Base-by-base conservation (phyloP, 2,888 invertebrate genomes). In the Tanytarsus gracilentus region DNA sequence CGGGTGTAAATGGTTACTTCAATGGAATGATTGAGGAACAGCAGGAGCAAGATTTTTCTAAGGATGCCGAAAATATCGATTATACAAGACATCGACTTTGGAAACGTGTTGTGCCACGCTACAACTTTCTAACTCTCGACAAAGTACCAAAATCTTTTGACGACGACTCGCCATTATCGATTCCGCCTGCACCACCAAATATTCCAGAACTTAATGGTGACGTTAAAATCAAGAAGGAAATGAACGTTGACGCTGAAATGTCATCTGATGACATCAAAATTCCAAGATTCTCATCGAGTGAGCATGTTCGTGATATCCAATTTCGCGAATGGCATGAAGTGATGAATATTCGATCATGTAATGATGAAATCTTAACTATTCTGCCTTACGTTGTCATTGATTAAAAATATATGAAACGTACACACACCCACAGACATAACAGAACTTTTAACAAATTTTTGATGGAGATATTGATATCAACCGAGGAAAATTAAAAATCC, bases 311-410 rank as follows among this genome's bases (percentile, higher is more conserved):
- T 49, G 33, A 59, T 2, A 62, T 64, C 14, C 78, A 78, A 69
- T 97, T 95, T 79, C 81, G 86, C 66, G 89, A 93, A 77, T 97
- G 95, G 93, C 88, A 93, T 74, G 86, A 94, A 77, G 85, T 89
- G 71, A 81, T 86, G 65, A 83, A 85, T 66, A 77, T 81, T 69
- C 78, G 80, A 69, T 84, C 88, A 63, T 82, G 81, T 68, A 82
- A 88, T 70, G 87, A 85, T 70, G 86, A 88, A 72, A 78, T 81
- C 70, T 82, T 96, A 72, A 82, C 89, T 75, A 90, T 96, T 79
- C 82, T 96, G 83, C 96, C 96, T 77, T 97, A 97, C 78, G 93
- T 94, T 77, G 87, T 94, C 75, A 88, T 94, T 77, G 94, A 95
- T 84, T 94, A 79, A 81, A 40, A 9, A 26, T n/a, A n/a, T n/a